A percentile compares a stretch with the other conserved stretches of the same genome.
Conservation (phyloP, 2,888 invertebrate genomes). For the Strigamia transsilvanica region DNA sequence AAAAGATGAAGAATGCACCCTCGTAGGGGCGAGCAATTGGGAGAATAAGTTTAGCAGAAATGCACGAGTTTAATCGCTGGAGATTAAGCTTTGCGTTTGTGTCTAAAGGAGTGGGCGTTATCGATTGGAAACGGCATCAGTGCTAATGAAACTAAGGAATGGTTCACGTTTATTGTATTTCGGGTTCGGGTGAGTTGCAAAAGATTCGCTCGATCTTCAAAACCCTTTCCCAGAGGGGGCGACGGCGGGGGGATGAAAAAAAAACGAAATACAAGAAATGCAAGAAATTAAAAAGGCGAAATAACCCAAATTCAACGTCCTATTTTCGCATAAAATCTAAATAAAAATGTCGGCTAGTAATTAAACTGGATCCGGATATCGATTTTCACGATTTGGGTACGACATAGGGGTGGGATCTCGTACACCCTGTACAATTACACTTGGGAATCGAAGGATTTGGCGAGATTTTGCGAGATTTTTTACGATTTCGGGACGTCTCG, state of each 20-base stretch:
- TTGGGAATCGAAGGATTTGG: too few relatives aligned
- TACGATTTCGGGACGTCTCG: too few relatives aligned
- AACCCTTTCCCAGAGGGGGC: background rate
- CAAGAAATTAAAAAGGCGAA: background rate
- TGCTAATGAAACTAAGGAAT: conserved; percentile 47
- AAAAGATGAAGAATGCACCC: conserved; percentile 15
- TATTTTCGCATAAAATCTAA: background rate
- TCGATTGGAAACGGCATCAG: conserved; percentile 49
- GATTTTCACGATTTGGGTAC: too few relatives aligned
- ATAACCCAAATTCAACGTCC: conserved; percentile 1
- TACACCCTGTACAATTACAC: too few relatives aligned
- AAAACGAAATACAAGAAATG: background rate
- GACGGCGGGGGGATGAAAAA: background rate
- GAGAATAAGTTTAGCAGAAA: background rate
- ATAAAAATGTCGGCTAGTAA: background rate
- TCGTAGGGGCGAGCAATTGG: background rate
- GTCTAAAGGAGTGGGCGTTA: conserved; percentile 49
- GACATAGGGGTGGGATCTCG: too few relatives aligned
- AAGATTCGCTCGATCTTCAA: conserved; percentile 1
- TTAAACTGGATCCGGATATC: background rate
- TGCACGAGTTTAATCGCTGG: conserved; percentile 25
- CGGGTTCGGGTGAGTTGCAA: conserved; percentile 19
- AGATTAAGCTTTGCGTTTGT: conserved; percentile 43
- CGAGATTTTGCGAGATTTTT: too few relatives aligned
- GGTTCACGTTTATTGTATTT: conserved; percentile 49